A percentile compares a stretch with the other conserved stretches of the same genome.
These are phyloP conservation scores for Clivina fossor DNA, from an alignment of 2,888 invertebrate genomes.

Conservation along the genomic window DNA sequence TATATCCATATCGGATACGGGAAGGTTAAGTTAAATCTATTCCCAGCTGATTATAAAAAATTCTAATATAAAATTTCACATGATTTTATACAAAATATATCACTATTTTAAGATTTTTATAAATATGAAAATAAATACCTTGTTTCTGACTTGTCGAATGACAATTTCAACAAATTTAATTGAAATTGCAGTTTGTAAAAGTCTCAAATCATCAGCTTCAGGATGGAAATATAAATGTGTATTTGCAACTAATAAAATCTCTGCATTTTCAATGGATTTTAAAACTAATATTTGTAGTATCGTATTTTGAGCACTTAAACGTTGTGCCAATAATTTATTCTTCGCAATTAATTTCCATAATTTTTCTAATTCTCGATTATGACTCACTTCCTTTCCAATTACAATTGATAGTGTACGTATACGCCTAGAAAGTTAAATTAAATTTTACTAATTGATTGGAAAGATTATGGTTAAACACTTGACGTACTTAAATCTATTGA, in stretches of 20 bases:
- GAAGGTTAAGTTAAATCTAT: too few relatives aligned
- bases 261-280: slow-evolving; percentile 57
- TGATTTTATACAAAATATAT: too few relatives aligned
- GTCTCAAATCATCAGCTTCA: slow-evolving; percentile 79
- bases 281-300: slow-evolving; percentile 63
- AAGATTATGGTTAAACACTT: slow-evolving; percentile 1
- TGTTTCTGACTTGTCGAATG: slow-evolving; percentile 49
- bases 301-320: slow-evolving; percentile 65
- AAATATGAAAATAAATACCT: too few relatives aligned
- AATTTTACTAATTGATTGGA: too few relatives aligned
- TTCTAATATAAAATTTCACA: too few relatives aligned
- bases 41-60: too few relatives aligned
- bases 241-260: slow-evolving; percentile 66
- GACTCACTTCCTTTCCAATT: slow-evolving; percentile 60
- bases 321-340: slow-evolving; percentile 58
- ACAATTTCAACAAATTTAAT: slow-evolving; percentile 65
- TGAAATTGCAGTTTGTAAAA: slow-evolving; percentile 75
- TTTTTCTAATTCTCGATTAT: slow-evolving; percentile 55
- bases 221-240: slow-evolving; percentile 91
- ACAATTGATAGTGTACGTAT: slow-evolving; percentile 57
- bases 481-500: slow-evolving; percentile 66
- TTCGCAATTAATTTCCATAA: slow-evolving; percentile 61
- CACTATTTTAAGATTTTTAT: too few relatives aligned
- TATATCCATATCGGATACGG: too few relatives aligned
- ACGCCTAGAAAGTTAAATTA: slow-evolving; percentile 50